Evolutionary conservation across 1,140 invertebrate species (phyloP).

Genomic region (Drosophila ohnishii): DNA sequence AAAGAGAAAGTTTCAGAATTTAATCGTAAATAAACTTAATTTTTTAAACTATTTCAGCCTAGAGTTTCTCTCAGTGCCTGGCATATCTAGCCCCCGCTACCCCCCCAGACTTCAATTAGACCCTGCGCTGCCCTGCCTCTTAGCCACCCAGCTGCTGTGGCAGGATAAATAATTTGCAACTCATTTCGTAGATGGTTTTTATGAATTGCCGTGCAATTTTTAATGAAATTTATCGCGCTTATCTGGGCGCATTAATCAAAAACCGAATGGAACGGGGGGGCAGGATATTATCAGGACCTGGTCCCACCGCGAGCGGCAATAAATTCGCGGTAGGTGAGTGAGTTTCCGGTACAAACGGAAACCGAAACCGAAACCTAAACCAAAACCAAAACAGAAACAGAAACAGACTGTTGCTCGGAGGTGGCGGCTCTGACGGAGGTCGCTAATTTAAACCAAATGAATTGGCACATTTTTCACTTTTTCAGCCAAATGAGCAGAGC

Average conservation of each 20-base stretch:
- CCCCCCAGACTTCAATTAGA: slow-evolving; percentile 33
- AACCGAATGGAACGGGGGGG: slow-evolving; percentile 29
- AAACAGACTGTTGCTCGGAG: slow-evolving; percentile 72
- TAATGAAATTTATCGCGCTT: slow-evolving; percentile 82
- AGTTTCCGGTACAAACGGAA: slow-evolving; percentile 15
- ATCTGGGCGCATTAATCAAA: slow-evolving; percentile 79
- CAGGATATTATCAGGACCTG: slow-evolving; percentile 31
- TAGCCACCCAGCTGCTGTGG: slow-evolving; percentile 26
- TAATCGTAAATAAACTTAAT: too few relatives aligned
- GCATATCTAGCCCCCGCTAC: slow-evolving; percentile 10
- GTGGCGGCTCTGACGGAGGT: slow-evolving; percentile 54
- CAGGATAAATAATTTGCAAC: slow-evolving; percentile 79
- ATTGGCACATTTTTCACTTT: slow-evolving; percentile 83
- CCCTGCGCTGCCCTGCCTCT: neutral
- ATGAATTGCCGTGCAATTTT: slow-evolving; percentile 82
- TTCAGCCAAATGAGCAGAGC: slow-evolving; percentile 61
- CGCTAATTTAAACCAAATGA: slow-evolving; percentile 83
- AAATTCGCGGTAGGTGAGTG: slow-evolving; percentile 23
- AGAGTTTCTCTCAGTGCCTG: slow-evolving; percentile 11
- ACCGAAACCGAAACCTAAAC: slow-evolving; percentile 5
- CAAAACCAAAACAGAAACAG: slow-evolving; percentile 11
- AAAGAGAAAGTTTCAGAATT: too few relatives aligned
- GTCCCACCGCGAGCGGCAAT: slow-evolving; percentile 41
- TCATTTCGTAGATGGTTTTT: slow-evolving; percentile 80
- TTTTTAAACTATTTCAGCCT: neutral